Percentiles rank a stretch among this genome's conserved stretches.
phyloP scores from a whole-genome alignment of 2,888 invertebrate species.

The Cerceris rybyensis region DNA sequence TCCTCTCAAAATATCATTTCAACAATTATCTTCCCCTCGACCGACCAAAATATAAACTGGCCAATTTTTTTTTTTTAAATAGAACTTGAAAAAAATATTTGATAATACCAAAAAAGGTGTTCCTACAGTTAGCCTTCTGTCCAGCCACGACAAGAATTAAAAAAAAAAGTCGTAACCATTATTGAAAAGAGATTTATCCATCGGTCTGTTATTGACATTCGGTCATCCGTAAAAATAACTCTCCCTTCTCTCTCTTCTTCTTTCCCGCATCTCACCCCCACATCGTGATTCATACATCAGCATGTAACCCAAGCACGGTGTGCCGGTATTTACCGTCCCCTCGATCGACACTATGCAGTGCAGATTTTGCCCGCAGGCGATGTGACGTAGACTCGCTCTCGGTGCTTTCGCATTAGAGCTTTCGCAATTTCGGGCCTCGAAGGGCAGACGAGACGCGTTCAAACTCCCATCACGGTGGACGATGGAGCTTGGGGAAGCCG shows the following conservation, averaged over 20 bases:
- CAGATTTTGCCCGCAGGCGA: constrained; percentile 51
- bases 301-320: constrained; percentile 12
- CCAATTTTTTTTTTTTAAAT: no score
- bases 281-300: constrained; percentile 18
- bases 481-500: constrained; percentile 30
- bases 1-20: no score
- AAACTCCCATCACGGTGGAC: constrained; percentile 67
- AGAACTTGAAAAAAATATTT: no score
- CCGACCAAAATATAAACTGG: no score
- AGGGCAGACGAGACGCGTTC: constrained; percentile 62
- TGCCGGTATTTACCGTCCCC: constrained; percentile 50
- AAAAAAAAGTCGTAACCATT: no score
- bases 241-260: constrained; percentile 3
- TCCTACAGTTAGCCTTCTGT: no score
- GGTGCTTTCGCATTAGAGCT: constrained; percentile 62
- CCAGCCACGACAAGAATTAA: no score
- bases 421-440: constrained; percentile 60
- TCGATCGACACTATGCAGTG: constrained; percentile 21
- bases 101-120: no score
- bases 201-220: not conserved
- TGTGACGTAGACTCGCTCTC: constrained; percentile 42
- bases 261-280: not conserved
- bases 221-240: not conserved
- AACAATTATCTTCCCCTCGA: no score
- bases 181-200: no score